Percentiles rank a stretch among this genome's conserved stretches.
These are phyloP conservation scores for Timema podura DNA, from an alignment of 2,888 invertebrate genomes.

Conservation along the genomic window DNA sequence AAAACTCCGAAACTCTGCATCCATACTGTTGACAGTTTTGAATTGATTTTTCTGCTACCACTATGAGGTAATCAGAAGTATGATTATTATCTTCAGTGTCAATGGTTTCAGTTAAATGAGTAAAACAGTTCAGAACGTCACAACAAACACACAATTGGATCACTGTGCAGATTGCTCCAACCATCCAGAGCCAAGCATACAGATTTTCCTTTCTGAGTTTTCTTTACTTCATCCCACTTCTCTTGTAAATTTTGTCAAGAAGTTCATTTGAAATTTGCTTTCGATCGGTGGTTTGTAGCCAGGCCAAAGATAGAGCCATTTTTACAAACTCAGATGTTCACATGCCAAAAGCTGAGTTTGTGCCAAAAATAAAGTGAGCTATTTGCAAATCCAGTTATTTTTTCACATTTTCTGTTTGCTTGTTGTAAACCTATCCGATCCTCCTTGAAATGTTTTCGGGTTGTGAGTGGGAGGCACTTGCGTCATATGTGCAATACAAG, in stretches of 20 bases:
- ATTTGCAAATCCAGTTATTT: neutral
- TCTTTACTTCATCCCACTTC: no score
- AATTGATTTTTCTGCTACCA: constrained; percentile 9
- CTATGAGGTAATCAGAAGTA: constrained; percentile 8
- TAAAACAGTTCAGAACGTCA: no score
- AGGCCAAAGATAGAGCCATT: constrained; percentile 8
- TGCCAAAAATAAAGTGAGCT: constrained; percentile 5
- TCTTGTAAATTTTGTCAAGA: no score
- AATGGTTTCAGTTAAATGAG: no score
- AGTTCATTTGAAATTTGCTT: no score
- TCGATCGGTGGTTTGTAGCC: neutral
- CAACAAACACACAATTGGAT: no score
- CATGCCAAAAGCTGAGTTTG: neutral
- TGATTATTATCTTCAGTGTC: neutral
- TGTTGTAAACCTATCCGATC: neutral
- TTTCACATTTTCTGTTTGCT: neutral
- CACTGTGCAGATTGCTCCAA: no score
- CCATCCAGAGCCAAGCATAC: no score
- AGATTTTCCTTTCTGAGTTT: no score
- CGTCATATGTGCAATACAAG: no score
- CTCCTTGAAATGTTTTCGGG: neutral
- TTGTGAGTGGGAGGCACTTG: no score
- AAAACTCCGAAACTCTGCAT: constrained; percentile 6
- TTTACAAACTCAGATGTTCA: neutral
- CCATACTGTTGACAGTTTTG: constrained; percentile 4